Evolutionary conservation across 30 jellyfish, hydroid and myxozoan species (phyloP).

Genomic region (Morbakka virulenta): DNA sequence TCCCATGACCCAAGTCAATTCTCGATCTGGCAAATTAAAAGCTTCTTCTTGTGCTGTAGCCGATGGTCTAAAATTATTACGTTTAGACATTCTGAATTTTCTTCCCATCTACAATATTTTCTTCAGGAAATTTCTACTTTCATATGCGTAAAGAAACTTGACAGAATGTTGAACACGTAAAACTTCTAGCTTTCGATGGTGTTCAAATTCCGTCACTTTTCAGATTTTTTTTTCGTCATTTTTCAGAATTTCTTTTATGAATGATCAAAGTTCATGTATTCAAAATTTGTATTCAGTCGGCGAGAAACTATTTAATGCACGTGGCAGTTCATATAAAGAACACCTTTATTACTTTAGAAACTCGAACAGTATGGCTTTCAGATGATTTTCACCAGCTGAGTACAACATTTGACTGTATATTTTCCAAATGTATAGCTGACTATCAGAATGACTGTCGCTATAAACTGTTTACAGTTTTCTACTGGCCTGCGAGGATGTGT

Average conservation of each 20-base stretch:
- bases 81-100: background rate
- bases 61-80: background rate
- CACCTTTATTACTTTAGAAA: background rate
- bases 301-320: too few relatives aligned
- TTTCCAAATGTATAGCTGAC: too few relatives aligned
- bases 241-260: too few relatives aligned
- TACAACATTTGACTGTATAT: too few relatives aligned
- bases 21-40: too few relatives aligned
- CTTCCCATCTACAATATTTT: background rate
- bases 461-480: too few relatives aligned
- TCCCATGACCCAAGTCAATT: too few relatives aligned
- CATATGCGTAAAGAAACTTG: background rate
- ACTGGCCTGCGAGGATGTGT: too few relatives aligned
- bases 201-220: background rate
- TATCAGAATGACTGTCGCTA: too few relatives aligned
- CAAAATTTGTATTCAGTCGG: too few relatives aligned
- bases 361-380: too few relatives aligned
- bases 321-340: background rate
- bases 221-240: background rate
- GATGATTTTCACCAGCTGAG: too few relatives aligned
- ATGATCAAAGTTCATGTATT: background rate
- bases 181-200: background rate
- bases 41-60: background rate
- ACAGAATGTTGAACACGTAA: background rate
- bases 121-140: background rate